Evolutionary conservation across 2,797 vertebrate species (phyloP), one percentile per base, ranked within the genome.

Genomic region (Danio tinwini): DNA sequence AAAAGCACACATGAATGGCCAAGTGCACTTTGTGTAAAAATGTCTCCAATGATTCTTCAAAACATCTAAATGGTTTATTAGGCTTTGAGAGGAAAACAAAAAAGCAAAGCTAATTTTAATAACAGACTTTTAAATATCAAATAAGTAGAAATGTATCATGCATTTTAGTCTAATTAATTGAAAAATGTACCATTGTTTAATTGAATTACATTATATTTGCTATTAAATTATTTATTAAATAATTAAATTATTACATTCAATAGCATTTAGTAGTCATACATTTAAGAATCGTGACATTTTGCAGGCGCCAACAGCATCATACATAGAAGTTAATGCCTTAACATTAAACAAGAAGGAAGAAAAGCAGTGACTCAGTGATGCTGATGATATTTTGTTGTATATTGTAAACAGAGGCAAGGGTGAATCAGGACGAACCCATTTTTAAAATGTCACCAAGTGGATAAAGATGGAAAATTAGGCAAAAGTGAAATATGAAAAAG

Each of bases 401-500:
- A 55, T 5, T 6, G 12, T 19, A 56, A 56, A 71, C 12, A 56
- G 56, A 21, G 52, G 17, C 5, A 21, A 21, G 40, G 13, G 19
- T 29, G 39, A 72, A 21, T 56, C 17, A 16, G 39, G 72, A 72
- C 40, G 56, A 44, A 21, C 21, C 7, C 12, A 13, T 21, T 56
- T 70, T 71, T 19, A 71, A 19, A 12, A 44, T 29, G 29, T 29
- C 52, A 19, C 12, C 40, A 44, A 71, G 7, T 44, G 39, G 39
- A 61, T 7, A 21, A 29, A 47, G 14, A 44, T 44, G 12, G 53
- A 13, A 45, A 58, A 58, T 58, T 29, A 58, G 45, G 53, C 14
- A 58, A 70, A 70, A 58, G 3, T 72, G 13, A 55, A 70, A 19
- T 55, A 12, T 14, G 5, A 58, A 58, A 64, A 72, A 72, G 53